Conservation (phyloP, 1,140 invertebrate species). For the Scaptodrosophila lebanonensis region DNA sequence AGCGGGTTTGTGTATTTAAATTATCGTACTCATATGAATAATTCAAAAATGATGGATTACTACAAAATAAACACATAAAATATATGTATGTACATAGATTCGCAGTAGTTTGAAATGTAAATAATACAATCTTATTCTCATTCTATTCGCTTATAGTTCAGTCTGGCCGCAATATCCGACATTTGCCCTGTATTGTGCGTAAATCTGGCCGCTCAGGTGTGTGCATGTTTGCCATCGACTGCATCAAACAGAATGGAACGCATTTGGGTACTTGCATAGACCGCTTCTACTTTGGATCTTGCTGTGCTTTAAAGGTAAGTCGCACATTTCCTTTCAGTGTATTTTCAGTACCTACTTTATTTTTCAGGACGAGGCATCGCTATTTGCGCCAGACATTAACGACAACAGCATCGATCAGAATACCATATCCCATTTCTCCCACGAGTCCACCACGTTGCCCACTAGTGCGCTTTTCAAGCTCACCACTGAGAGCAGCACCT, state of each 20-base stretch:
- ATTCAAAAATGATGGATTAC: too few relatives aligned
- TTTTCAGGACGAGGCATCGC: constrained; percentile 56
- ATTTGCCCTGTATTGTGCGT: constrained; percentile 89
- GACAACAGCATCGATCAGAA: constrained; percentile 79
- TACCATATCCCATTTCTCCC: constrained; percentile 77
- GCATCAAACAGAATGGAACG: constrained; percentile 92
- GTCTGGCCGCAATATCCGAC: constrained; percentile 89
- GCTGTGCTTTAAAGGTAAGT: constrained; percentile 84
- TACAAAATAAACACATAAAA: too few relatives aligned
- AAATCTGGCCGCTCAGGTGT: constrained; percentile 87
- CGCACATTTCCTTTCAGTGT: background rate
- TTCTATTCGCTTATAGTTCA: constrained; percentile 79
- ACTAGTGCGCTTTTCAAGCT: constrained; percentile 62
- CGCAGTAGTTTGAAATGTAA: too few relatives aligned
- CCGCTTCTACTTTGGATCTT: constrained; percentile 93
- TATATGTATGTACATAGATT: too few relatives aligned
- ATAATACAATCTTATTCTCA: constrained; percentile 11
- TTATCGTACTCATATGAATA: too few relatives aligned
- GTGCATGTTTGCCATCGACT: constrained; percentile 97
- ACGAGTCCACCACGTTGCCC: constrained; percentile 74
- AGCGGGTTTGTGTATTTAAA: too few relatives aligned
- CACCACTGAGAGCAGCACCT: constrained; percentile 45
- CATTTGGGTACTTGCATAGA: constrained; percentile 94
- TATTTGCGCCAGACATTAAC: constrained; percentile 74
- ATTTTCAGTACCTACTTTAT: too few relatives aligned